Conservation (phyloP, 92 coral and sea anemone genomes). For the Parazoanthus swiftii region DNA sequence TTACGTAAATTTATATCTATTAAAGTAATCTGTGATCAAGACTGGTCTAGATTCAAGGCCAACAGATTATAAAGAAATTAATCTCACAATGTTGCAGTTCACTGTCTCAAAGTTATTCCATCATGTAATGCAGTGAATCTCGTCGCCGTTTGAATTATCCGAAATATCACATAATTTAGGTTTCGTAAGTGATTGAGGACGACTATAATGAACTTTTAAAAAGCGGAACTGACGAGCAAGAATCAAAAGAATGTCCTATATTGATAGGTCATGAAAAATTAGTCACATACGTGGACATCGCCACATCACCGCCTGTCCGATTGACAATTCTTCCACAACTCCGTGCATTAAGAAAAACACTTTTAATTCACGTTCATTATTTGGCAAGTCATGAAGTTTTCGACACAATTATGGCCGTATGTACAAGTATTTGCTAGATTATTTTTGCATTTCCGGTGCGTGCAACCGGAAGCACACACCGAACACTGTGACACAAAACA, state of each 20-base stretch:
- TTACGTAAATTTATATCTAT: no score
- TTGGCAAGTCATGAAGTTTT: no score
- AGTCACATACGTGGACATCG: neutral
- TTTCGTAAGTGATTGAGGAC: neutral
- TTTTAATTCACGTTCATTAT: no score
- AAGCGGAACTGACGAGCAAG: neutral
- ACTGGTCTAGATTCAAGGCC: no score
- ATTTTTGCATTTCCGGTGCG: neutral
- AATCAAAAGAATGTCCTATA: neutral
- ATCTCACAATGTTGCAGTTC: no score
- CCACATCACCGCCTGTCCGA: no score
- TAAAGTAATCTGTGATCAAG: no score
- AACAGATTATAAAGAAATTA: no score
- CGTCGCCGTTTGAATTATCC: neutral
- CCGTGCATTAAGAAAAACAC: no score
- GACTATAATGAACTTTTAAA: neutral
- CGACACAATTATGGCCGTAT: neutral
- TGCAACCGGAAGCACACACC: neutral
- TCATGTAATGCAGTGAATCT: neutral
- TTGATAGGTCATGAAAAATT: neutral
- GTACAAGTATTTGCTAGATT: neutral
- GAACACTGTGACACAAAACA: slow-evolving; percentile 11
- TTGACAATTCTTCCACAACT: no score
- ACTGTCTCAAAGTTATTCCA: no score
- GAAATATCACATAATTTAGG: neutral